A percentile compares a stretch with the other conserved stretches of the same genome.
Evolutionary conservation across 2,113 vertebrate genomes (phyloP).

Genomic region (Catharus minimus): DNA sequence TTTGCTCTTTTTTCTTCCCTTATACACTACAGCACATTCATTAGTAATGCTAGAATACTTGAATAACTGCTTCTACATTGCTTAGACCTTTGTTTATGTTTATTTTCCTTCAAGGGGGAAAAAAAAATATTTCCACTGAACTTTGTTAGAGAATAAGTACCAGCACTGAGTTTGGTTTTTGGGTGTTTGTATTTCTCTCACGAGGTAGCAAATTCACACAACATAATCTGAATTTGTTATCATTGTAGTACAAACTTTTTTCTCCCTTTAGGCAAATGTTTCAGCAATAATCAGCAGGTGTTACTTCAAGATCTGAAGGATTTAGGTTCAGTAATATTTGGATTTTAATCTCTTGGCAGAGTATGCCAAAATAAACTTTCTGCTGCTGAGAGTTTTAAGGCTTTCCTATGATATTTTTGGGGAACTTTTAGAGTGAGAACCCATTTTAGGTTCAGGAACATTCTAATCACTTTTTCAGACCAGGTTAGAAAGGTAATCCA

Average conservation of each 20-base stretch:
- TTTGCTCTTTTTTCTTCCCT: neutral
- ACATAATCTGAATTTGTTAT: neutral
- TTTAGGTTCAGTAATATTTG: neutral
- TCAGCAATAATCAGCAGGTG: neutral
- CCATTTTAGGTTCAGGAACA: neutral
- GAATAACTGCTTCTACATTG: neutral
- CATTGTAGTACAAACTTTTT: neutral
- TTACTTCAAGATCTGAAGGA: neutral
- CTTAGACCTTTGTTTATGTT: neutral
- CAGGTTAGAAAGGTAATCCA: neutral
- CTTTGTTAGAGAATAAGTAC: neutral
- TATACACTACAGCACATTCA: fast-evolving
- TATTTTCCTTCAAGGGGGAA: neutral
- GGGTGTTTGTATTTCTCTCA: neutral
- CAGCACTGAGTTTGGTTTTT: neutral
- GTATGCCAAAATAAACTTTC: neutral
- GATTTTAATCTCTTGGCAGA: neutral
- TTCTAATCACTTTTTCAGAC: neutral
- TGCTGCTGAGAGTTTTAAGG: neutral
- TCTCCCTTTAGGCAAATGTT: neutral
- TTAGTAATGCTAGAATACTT: neutral
- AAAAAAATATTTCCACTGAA: neutral
- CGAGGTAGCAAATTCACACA: neutral
- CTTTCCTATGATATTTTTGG: neutral
- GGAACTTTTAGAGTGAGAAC: neutral